These are phyloP conservation scores for Romanogobio albipinnatus DNA, from an alignment of 2,113 vertebrate genomes.

Conservation along the genomic window DNA sequence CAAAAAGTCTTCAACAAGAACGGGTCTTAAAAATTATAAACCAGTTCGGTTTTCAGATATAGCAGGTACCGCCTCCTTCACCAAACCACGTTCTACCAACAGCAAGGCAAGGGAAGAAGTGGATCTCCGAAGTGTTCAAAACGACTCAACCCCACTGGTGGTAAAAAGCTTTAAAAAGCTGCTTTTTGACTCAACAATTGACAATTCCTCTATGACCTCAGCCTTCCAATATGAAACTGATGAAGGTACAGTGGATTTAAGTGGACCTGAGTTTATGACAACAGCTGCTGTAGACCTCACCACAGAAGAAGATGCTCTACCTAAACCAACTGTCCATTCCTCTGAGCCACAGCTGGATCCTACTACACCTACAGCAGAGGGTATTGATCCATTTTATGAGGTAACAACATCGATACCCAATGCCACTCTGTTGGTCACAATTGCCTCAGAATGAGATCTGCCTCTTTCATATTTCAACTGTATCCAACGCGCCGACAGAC, in stretches of 20 bases:
- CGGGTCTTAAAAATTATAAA: neutral
- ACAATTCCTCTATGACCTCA: neutral
- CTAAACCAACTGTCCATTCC: constrained; percentile 1
- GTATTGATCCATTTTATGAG: neutral
- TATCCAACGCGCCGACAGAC: neutral
- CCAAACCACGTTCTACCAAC: neutral
- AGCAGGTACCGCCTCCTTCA: constrained; percentile 60
- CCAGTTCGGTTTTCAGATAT: constrained; percentile 50
- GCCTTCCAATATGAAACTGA: neutral
- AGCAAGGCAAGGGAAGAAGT: neutral
- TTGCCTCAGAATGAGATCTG: neutral
- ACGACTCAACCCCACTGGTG: neutral
- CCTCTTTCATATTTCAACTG: neutral
- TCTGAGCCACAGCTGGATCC: neutral
- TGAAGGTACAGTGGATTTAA: neutral
- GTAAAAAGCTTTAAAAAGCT: neutral
- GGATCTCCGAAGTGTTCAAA: neutral
- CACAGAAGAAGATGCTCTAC: neutral
- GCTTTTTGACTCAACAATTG: neutral
- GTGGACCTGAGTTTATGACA: neutral
- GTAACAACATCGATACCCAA: neutral
- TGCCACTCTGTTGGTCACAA: neutral
- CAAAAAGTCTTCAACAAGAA: neutral
- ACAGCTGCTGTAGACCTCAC: neutral
- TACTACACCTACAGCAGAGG: neutral